These are phyloP conservation scores for Psephotus haematonotus DNA, from an alignment of 2,113 vertebrate species.

Conservation along the genomic window DNA sequence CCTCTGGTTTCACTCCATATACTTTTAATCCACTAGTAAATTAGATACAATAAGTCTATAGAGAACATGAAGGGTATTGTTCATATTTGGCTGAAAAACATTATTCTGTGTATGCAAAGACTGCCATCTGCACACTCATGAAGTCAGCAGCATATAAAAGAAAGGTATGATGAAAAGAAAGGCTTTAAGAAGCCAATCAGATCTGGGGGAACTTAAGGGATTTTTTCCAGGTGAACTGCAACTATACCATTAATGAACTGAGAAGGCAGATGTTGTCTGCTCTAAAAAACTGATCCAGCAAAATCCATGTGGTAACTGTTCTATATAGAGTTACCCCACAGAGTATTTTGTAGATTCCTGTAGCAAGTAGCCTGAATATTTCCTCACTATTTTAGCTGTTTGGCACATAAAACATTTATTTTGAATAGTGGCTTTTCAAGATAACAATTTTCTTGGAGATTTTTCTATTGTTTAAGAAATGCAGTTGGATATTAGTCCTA, in stretches of 20 bases:
- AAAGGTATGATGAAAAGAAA: not conserved
- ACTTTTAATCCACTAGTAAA: not conserved
- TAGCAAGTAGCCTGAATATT: not conserved
- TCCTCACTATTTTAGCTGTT: not conserved
- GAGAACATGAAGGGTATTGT: rapidly evolving
- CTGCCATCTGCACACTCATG: not conserved
- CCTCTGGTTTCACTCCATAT: not conserved
- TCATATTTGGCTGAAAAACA: rapidly evolving
- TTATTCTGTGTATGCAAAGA: not conserved
- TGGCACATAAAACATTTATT: not conserved
- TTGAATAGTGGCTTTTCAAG: not conserved
- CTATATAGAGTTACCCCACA: not conserved
- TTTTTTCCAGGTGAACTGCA: not conserved
- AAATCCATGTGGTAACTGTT: not conserved
- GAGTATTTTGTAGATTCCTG: not conserved
- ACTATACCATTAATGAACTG: not conserved
- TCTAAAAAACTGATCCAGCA: not conserved
- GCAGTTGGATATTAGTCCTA: not conserved
- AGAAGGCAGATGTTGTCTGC: not conserved
- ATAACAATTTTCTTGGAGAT: not conserved
- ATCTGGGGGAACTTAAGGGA: not conserved
- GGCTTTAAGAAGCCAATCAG: not conserved
- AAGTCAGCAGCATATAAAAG: not conserved
- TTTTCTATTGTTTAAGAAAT: not conserved
- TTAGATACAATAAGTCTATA: not conserved